A percentile compares a stretch with the other conserved stretches of the same genome.
These are phyloP conservation scores for Pectinophora gossypiella DNA, from an alignment of 1,140 invertebrate species.

Conservation along the genomic window DNA sequence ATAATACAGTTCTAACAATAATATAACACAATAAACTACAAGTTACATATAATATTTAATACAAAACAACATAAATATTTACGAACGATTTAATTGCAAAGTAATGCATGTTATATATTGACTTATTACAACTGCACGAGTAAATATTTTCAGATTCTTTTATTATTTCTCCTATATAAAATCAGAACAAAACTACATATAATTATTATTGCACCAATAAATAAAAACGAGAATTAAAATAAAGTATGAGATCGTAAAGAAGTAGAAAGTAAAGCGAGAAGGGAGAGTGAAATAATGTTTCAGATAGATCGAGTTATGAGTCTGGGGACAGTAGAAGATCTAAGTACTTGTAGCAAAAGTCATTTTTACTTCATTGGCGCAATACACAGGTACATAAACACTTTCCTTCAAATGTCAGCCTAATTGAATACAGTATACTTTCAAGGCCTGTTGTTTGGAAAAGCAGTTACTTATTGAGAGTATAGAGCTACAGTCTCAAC, in stretches of 20 bases:
- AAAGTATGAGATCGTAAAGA: slow-evolving; percentile 6
- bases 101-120: slow-evolving; percentile 23
- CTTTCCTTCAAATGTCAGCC: slow-evolving; percentile 49
- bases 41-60: slow-evolving; percentile 62
- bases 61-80: slow-evolving; percentile 61
- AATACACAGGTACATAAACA: slow-evolving; percentile 63
- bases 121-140: slow-evolving; percentile 27
- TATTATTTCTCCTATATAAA: slow-evolving; percentile 23
- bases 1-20: slow-evolving; percentile 69
- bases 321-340: slow-evolving; percentile 1
- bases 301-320: slow-evolving; percentile 8
- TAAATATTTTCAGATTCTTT: slow-evolving; percentile 26
- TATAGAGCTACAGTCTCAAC: slow-evolving; percentile 33
- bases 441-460: slow-evolving; percentile 48
- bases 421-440: slow-evolving; percentile 33
- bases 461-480: slow-evolving; percentile 47
- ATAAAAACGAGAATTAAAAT: slow-evolving; percentile 25
- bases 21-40: slow-evolving; percentile 59
- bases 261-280: slow-evolving; percentile 10
- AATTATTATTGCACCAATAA: slow-evolving; percentile 48
- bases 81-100: slow-evolving; percentile 26
- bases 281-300: slow-evolving; percentile 18
- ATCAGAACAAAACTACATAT: slow-evolving; percentile 25
- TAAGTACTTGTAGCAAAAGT: slow-evolving; percentile 9
- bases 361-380: slow-evolving; percentile 47